phyloP scores from a whole-genome alignment of 2,888 invertebrate species.

The Apeira syringaria region DNA sequence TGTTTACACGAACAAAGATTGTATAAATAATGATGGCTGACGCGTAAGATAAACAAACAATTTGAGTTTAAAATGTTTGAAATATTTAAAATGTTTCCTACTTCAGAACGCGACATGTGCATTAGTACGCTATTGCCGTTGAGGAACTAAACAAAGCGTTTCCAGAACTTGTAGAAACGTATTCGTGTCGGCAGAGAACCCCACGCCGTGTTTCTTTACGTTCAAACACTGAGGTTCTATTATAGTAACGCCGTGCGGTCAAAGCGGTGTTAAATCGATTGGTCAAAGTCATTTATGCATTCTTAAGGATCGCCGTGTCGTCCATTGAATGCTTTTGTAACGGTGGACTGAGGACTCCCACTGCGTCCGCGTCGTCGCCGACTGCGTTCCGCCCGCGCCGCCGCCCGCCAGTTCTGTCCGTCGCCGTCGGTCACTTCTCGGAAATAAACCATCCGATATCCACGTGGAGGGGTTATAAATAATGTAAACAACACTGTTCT shows the following conservation, averaged over 20 bases:
- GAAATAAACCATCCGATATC: slow-evolving; percentile 36
- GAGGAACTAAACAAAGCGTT: slow-evolving; percentile 38
- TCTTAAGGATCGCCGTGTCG: slow-evolving; percentile 53
- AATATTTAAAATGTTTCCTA: slow-evolving; percentile 32
- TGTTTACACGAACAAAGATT: slow-evolving; percentile 64
- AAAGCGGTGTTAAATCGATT: slow-evolving; percentile 76
- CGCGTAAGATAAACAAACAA: slow-evolving; percentile 49
- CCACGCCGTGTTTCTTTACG: slow-evolving; percentile 43
- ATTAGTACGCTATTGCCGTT: slow-evolving; percentile 29
- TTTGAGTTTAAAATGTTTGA: slow-evolving; percentile 40
- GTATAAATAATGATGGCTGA: slow-evolving; percentile 54
- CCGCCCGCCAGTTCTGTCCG: slow-evolving; percentile 47
- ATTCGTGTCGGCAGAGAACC: slow-evolving; percentile 39
- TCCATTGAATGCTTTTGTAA: slow-evolving; percentile 59
- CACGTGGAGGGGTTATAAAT: not conserved
- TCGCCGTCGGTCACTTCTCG: slow-evolving; percentile 42
- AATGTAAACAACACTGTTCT: slow-evolving; percentile 7
- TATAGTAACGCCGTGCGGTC: too few species aligned
- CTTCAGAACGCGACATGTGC: slow-evolving; percentile 24
- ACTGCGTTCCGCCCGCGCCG: slow-evolving; percentile 53
- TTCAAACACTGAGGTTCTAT: too few species aligned
- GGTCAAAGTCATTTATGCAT: slow-evolving; percentile 73
- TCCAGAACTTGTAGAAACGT: slow-evolving; percentile 40
- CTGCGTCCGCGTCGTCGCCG: slow-evolving; percentile 64
- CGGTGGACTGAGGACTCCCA: slow-evolving; percentile 62